Base-by-base conservation (phyloP, 2,113 vertebrate species). In the Urocitellus parryii region DNA sequence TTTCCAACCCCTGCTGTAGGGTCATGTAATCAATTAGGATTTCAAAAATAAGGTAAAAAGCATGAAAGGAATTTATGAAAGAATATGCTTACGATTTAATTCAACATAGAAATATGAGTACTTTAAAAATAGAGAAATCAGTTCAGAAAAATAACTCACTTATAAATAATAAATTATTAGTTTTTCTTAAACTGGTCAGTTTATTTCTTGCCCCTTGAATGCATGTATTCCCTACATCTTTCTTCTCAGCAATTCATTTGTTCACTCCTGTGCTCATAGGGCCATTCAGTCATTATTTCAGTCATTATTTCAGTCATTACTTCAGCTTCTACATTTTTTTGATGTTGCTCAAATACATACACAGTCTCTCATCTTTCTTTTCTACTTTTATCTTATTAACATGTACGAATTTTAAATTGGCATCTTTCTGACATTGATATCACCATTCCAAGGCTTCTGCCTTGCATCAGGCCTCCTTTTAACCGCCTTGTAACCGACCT, bases 121-220 rank as follows among this genome's bases (percentile, higher is more conserved):
- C 27, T 9, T 89, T 95, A 63, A 73, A 74, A 83, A 25, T 63
- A 37, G 24, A 86, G 29, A 37, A 65, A 34, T 63, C 24, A 1
- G 8, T 82, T 96, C n/a, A 93, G 42, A 77, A 91, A 56, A 88
- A 80, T 42, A 77, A 51, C 53, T 86, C 85, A 74, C 65, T 61
- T 90, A 92, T 22, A 39, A 34, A 29, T 61, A 68, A 56, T 42
- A 63, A 82, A 56, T 83, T 76, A 20, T 77, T 74, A 84, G 58
- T 22, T 65, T 80, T 86, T 51, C 16, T 90, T 86, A 37, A 88
- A 63, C 16, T 77, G 56, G 24, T 81, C 25, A 16, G 2, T 82
- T 72, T 51, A 73, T 88, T 67, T 80, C 56, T 78, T 96, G 45
- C n/a, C 16, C n/a, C 51, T 53, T 37, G 34, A 56, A 74, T 88